Percentiles rank a stretch among this genome's conserved stretches.
These are phyloP conservation scores for Timema podura DNA, from an alignment of 2,888 invertebrate species.

Conservation along the genomic window DNA sequence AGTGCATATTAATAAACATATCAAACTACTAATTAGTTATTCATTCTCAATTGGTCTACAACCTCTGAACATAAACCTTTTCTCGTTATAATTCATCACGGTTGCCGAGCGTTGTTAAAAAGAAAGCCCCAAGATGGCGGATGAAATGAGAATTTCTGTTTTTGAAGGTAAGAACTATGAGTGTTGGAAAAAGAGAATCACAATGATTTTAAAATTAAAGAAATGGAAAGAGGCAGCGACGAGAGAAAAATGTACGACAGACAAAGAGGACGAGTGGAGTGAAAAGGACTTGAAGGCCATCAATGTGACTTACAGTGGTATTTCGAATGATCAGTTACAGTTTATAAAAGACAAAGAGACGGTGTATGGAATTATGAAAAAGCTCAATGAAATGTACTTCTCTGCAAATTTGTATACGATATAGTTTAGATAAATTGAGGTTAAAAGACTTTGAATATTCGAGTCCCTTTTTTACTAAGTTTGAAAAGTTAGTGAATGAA, in stretches of 20 bases:
- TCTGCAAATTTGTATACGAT: neutral
- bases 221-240: too few relatives aligned
- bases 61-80: too few relatives aligned
- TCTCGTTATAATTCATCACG: too few relatives aligned
- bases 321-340: neutral
- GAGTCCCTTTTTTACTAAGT: neutral
- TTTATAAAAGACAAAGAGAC: neutral
- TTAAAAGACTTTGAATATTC: neutral
- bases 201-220: neutral
- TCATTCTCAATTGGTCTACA: too few relatives aligned
- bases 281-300: neutral
- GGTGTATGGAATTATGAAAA: neutral
- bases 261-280: neutral
- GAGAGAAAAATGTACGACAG: neutral
- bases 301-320: neutral
- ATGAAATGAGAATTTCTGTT: neutral
- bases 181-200: conserved; percentile 3
- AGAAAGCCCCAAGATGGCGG: neutral
- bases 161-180: neutral
- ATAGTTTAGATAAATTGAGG: neutral
- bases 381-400: neutral
- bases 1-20: too few relatives aligned
- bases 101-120: too few relatives aligned
- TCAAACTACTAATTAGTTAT: too few relatives aligned
- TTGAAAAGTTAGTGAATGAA: neutral